A percentile compares a stretch with the other conserved stretches of the same genome.
phyloP scores from a whole-genome alignment of 1,140 invertebrate species.

The Amphibalanus amphitrite region DNA sequence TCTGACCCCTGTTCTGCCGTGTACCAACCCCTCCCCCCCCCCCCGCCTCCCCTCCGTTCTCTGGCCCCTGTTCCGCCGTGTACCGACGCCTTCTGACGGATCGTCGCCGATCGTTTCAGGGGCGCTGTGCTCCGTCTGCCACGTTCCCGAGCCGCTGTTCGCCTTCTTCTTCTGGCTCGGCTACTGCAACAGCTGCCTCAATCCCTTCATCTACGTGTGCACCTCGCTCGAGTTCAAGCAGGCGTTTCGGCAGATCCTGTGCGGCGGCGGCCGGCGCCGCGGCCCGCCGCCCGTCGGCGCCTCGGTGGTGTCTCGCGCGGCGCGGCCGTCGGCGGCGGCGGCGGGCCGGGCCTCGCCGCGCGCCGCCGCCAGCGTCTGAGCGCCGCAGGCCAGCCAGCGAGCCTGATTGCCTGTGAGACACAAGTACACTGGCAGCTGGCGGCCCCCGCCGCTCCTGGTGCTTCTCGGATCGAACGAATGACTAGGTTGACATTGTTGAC shows the following conservation, averaged over 20 bases:
- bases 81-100: constrained; percentile 28
- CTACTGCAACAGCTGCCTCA: constrained; percentile 50
- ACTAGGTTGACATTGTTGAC: no score
- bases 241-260: constrained; percentile 31
- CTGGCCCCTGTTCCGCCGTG: constrained; percentile 33
- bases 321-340: no score
- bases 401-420: no score
- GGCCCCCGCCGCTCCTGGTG: no score
- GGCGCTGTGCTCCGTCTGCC: constrained; percentile 28
- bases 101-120: constrained; percentile 21
- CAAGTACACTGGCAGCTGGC: no score
- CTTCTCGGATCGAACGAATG: no score
- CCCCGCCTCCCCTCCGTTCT: neutral
- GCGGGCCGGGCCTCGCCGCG: no score
- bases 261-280: constrained; percentile 18
- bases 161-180: constrained; percentile 46
- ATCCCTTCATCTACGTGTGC: constrained; percentile 48
- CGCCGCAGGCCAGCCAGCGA: no score
- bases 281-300: no score
- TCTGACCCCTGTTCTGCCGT: neutral
- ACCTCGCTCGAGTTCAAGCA: constrained; percentile 37
- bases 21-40: neutral
- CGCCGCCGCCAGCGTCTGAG: no score
- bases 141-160: constrained; percentile 31
- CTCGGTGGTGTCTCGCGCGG: no score